Evolutionary conservation across 2,797 vertebrate species (phyloP).

Genomic region (Phaenicophaeus curvirostris): DNA sequence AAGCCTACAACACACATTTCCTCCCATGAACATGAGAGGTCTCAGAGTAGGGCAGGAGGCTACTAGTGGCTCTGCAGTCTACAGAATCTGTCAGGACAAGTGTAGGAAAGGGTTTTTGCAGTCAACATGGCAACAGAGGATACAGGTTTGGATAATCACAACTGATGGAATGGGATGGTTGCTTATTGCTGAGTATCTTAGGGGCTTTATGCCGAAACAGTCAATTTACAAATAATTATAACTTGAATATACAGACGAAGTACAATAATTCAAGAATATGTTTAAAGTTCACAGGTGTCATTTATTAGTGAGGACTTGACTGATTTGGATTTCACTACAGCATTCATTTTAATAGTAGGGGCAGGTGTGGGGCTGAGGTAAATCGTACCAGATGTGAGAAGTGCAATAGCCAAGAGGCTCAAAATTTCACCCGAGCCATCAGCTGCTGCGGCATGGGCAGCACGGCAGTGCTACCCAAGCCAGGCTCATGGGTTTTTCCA

Average conservation of each 20-base stretch:
- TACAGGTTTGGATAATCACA: not conserved
- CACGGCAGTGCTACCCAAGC: not conserved
- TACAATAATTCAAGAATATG: not conserved
- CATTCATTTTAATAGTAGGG: not conserved
- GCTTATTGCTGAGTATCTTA: not conserved
- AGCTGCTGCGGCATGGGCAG: not conserved
- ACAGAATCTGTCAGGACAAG: not conserved
- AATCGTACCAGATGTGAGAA: not conserved
- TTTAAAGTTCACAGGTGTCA: not conserved
- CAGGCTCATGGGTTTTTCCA: rapidly evolving
- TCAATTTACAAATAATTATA: not conserved
- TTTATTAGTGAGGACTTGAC: not conserved
- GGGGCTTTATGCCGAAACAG: not conserved
- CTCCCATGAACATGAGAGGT: not conserved
- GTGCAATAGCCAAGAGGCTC: not conserved
- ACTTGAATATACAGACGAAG: not conserved
- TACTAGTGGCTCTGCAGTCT: not conserved
- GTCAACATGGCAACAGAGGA: rapidly evolving
- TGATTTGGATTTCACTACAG: not conserved
- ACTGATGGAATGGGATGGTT: not conserved
- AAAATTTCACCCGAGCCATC: not conserved
- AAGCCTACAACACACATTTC: not conserved
- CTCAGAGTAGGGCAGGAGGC: not conserved
- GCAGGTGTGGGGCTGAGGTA: not conserved
- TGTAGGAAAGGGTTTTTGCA: not conserved